Evolutionary conservation across 92 coral and sea anemone genomes (phyloP).

Genomic region (Porites evermanni): DNA sequence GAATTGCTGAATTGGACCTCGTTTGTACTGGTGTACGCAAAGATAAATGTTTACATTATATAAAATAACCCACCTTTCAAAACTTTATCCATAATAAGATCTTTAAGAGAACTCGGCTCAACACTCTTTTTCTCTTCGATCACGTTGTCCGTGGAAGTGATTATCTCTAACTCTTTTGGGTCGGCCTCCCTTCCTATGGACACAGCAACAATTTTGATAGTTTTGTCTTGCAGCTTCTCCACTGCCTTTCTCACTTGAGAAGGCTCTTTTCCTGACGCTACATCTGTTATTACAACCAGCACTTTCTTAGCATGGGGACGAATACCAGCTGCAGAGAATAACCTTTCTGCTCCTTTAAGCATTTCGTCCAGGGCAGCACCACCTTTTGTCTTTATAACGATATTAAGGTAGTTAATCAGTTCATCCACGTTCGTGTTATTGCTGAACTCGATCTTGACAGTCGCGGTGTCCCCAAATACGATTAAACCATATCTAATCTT

Average conservation of each 20-base stretch:
- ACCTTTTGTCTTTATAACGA: conserved; percentile 34
- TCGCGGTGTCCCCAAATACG: conserved; percentile 67
- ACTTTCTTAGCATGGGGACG: conserved; percentile 72
- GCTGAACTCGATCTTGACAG: conserved; percentile 53
- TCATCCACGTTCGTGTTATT: conserved; percentile 35
- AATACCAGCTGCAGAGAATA: conserved; percentile 54
- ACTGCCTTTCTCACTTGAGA: conserved; percentile 69
- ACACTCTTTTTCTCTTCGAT: conserved; percentile 63
- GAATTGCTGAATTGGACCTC: too few relatives aligned
- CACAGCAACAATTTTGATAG: conserved; percentile 80
- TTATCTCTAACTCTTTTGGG: conserved; percentile 70
- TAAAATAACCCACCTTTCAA: conserved; percentile 22
- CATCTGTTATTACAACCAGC: conserved; percentile 73
- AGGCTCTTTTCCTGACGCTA: conserved; percentile 50
- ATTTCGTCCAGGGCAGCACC: conserved; percentile 77
- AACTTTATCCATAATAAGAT: conserved; percentile 64
- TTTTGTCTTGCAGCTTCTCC: conserved; percentile 59
- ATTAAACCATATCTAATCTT: conserved; percentile 78
- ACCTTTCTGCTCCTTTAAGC: conserved; percentile 62
- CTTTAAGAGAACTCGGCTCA: conserved; percentile 70
- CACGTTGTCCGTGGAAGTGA: conserved; percentile 61
- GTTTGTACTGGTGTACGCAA: not conserved
- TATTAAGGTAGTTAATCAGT: conserved; percentile 22
- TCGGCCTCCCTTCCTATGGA: conserved; percentile 85
- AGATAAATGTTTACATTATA: not conserved